Base-by-base conservation (phyloP, 2,113 vertebrate species). In the Lampris incognitus region DNA sequence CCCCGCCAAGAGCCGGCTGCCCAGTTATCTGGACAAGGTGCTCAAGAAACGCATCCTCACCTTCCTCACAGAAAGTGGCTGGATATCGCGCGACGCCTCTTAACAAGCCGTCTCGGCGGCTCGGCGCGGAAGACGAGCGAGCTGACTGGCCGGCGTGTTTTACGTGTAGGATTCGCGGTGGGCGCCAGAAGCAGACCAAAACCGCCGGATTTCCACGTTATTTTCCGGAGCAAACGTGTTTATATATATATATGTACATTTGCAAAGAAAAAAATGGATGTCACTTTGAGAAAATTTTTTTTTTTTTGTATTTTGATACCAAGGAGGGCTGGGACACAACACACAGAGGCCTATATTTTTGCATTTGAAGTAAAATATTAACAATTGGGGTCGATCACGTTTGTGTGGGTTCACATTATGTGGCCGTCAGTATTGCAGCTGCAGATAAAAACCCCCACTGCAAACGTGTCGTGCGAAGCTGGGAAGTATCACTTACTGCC, bases 51-150 rank as follows among this genome's bases (percentile, higher is more conserved):
- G 98, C 82, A 98, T 99, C 79, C 93, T 99, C 67, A 97, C 91
- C 72, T 99, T 99, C 90, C 94, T 99, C 79, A 99, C 98, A 0
- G 97, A 99, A 79, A 98, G 98, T 0, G 98, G 98, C 9, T 99
- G 98, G 98, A 99, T 99, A 88, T 96, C 97, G 66, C 90, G 97
- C 75, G 98, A 99, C 3, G 92, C 96, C 0, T 95, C 96, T 6
- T 99, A 96, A 96, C 84, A 49, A 9, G 11, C 54, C 42, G 1
- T 52, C 38, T 57, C 11, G 54, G 9, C 59, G 50, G 61, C 54
- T 73, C 54, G 65, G 51, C n/a, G n/a, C n/a, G 3, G 8, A 4
- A 52, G 74, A 55, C 66, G 64, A 63, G 39, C 66, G 9, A 1
- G 61, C 5, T 42, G 24, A 9, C 48, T 37, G 55, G 74, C 41